Base-by-base conservation (phyloP, 2,797 vertebrate genomes). In the Pangasius krempfi region DNA sequence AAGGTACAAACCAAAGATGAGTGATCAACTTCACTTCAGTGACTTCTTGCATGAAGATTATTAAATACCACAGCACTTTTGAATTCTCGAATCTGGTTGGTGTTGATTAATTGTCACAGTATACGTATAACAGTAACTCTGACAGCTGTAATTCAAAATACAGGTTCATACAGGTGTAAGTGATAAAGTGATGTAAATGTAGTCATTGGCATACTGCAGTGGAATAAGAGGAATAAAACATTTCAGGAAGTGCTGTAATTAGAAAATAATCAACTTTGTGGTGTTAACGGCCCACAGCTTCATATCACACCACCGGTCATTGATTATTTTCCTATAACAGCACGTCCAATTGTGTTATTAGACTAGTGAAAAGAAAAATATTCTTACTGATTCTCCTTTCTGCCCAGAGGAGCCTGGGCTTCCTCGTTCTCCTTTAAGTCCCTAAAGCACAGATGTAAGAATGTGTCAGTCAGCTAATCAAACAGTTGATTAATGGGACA, bases 361-460 rank as follows among this genome's bases (percentile, higher is more conserved):
- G 47, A 50, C 44, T n/a, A 76, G 0, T n/a, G 12, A 13, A 78
- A 85, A 75, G 9, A 76, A 22, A 13, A 52, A 10, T 72, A 20
- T 54, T n/a, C 97, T 97, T 94, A 99, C 98, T 78, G 95, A 96
- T 92, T 99, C 98, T 92, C 98, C 98, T 92, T 98, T 98, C 92
- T 96, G 96, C 16, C 98, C 98, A 0, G 87, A 40, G 16, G 92
- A 92, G 30, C 98, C 98, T 0, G 93, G 14, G 60, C 93, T 96
- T 40, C 98, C 98, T 25, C 98, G 96, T 85, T 99, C 98, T 0
- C 97, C 98, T 94, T 99, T 99, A 91, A 95, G 94, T 89, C 98
- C 98, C 98, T 98, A 94, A 73, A 85, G 88, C 88, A 76, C 92
- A 68, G 90, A 83, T 68, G 14, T 40, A 76, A 30, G 8, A 82